These are phyloP conservation scores for Phasia obesa DNA, from an alignment of 2,888 invertebrate species.

Conservation along the genomic window DNA sequence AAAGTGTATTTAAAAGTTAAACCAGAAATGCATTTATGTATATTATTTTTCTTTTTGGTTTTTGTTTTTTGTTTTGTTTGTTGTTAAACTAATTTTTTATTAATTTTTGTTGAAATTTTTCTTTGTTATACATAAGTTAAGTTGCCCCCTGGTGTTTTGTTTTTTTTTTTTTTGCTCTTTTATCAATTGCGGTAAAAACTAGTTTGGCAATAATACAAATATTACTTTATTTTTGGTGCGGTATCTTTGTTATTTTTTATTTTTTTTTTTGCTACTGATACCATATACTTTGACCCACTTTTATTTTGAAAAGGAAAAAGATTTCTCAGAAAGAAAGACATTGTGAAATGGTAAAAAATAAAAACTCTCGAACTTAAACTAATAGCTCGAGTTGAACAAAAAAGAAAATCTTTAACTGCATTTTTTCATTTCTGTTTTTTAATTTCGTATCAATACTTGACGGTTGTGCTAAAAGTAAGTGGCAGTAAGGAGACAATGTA, in stretches of 20 bases:
- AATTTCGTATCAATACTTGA: neutral
- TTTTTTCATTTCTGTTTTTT: conserved; percentile 6
- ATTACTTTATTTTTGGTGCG: conserved; percentile 23
- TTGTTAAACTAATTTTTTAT: conserved; percentile 29
- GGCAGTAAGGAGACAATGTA: neutral
- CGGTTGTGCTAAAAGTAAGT: neutral
- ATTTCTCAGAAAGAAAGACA: conserved; percentile 29
- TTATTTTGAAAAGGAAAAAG: neutral
- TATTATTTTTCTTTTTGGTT: conserved; percentile 29
- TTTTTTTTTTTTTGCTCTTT: conserved; percentile 3
- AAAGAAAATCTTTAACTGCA: conserved; percentile 33
- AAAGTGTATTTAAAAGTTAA: neutral
- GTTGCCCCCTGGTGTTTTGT: conserved; percentile 17
- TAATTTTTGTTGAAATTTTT: conserved; percentile 35
- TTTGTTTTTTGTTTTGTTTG: neutral
- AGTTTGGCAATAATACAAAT: conserved; percentile 67
- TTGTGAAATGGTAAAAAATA: conserved; percentile 25
- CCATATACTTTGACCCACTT: conserved; percentile 63
- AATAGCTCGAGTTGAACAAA: conserved; percentile 17
- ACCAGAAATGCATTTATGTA: conserved; percentile 6
- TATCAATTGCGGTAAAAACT: conserved; percentile 67
- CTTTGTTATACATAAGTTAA: neutral
- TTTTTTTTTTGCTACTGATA: conserved; percentile 31
- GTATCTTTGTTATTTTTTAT: neutral
- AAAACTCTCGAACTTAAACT: conserved; percentile 25